phyloP scores from a whole-genome alignment of 2,797 vertebrate species.

The Sebastes nivosus region DNA sequence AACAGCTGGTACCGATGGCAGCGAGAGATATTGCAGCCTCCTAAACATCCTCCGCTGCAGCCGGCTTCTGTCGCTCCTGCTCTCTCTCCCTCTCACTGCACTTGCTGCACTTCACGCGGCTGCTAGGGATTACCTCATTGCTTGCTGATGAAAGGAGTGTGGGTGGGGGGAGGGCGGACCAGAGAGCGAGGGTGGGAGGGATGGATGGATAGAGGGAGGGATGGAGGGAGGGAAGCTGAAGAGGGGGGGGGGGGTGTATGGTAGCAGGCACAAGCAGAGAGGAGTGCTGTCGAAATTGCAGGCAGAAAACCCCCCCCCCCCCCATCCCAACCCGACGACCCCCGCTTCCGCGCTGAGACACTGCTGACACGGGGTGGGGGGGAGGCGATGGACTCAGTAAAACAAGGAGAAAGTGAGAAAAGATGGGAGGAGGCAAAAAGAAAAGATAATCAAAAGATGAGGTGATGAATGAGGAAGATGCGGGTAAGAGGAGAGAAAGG shows the following conservation, averaged over 20 bases:
- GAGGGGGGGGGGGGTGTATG: conserved; percentile 30
- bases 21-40: conserved; percentile 50
- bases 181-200: conserved; percentile 29
- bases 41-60: conserved; percentile 67
- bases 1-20: conserved; percentile 59
- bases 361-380: conserved; percentile 64
- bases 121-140: conserved; percentile 89
- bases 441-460: conserved; percentile 45
- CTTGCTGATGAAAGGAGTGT: conserved; percentile 85
- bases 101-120: conserved; percentile 82
- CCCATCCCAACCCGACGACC: conserved; percentile 54
- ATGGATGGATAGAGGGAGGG: conserved; percentile 35
- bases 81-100: conserved; percentile 67
- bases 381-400: not conserved
- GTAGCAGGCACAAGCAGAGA: conserved; percentile 65
- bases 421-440: conserved; percentile 12
- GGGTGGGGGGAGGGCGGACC: conserved; percentile 82
- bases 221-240: conserved; percentile 15
- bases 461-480: conserved; percentile 44
- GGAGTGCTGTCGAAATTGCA: conserved; percentile 69
- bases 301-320: conserved; percentile 82
- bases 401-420: conserved; percentile 42
- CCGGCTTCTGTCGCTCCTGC: conserved; percentile 62
- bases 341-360: conserved; percentile 73
- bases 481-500: conserved; percentile 7